Conservation (phyloP, 2,888 invertebrate species). For the Leucozona laternaria region DNA sequence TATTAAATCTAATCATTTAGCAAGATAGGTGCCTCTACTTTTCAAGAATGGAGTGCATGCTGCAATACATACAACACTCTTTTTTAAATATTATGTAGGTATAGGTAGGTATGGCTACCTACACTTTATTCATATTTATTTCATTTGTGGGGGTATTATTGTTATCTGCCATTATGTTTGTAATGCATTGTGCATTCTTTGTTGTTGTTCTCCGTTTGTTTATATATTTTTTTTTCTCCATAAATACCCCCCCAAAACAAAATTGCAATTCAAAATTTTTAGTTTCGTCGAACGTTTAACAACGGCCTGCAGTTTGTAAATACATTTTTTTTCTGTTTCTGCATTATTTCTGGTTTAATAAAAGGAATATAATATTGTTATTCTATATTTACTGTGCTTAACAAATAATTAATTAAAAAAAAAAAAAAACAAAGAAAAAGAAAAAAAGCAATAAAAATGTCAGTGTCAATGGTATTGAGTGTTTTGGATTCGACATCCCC, state of each 20-base stretch:
- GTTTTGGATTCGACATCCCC: slow-evolving; percentile 77
- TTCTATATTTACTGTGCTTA: not conserved
- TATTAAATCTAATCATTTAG: slow-evolving; percentile 10
- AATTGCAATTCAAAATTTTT: slow-evolving; percentile 31
- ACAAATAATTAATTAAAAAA: slow-evolving; percentile 12
- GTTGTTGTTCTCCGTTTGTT: slow-evolving; percentile 26
- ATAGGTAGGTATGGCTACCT: no score
- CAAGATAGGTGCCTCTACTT: not conserved
- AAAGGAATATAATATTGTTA: slow-evolving; percentile 1
- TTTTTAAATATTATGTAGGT: no score
- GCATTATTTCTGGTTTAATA: not conserved
- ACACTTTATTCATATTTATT: no score
- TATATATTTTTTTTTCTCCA: slow-evolving; percentile 32
- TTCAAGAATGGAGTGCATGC: not conserved
- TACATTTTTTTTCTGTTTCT: not conserved
- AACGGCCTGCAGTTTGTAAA: slow-evolving; percentile 2
- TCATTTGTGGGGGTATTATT: slow-evolving; percentile 21
- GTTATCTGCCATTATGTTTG: slow-evolving; percentile 18
- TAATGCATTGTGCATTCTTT: slow-evolving; percentile 36
- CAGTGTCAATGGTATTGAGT: slow-evolving; percentile 80
- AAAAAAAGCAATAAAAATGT: slow-evolving; percentile 77
- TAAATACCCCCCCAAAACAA: slow-evolving; percentile 26
- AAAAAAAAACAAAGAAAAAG: slow-evolving; percentile 30
- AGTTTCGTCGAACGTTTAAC: slow-evolving; percentile 32
- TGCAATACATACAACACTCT: slow-evolving; percentile 2